Base-by-base conservation (phyloP, 2,888 invertebrate genomes). In the Camponotus fellah region DNA sequence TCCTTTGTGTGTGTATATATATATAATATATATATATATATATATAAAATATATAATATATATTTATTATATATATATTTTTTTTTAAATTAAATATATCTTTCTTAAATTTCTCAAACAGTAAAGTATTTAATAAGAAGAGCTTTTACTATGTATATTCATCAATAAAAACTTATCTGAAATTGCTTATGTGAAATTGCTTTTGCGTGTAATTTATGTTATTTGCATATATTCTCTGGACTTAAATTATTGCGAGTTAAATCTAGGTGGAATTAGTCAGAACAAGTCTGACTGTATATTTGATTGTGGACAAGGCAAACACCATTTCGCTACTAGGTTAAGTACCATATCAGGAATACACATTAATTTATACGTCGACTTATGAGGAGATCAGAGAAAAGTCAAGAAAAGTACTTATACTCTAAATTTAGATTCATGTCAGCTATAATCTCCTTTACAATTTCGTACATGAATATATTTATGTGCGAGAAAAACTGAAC, bases 361-460 rank as follows among this genome's bases (percentile, higher is more conserved):
- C 49, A 53, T 85, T 60, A 58, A 76, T 71, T 64, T 40, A 40
- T 71, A 69, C 62, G n/a, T 77, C 32, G n/a, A 10, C 32, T 85
- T 56, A 40, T 66, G 56, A 81, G 60, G 49, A 26, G 56, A 46
- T 84, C 69, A 53, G 34, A 49, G 71, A 83, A 77, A 65, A 74
- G 82, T 82, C 69, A 81, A 79, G 86, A 86, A 82, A 85, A 79
- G 69, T 46, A 21, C 10, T 3, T 17, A 68, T 14, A 49, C 17
- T 85, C 77, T 88, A 85, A 87, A 87, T 88, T 64, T 68, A 71
- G 66, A 71, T 32, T 77, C 26, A 26, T 26, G 26, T 26, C 76
- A 86, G 77, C 80, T 79, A 83, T 84, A 72, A 85, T 89, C 14
- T 68, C 81, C 75, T 12, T 82, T 21, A 69, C 53, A 40, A 32